Base-by-base conservation (phyloP, 2,888 invertebrate species). In the Lutraria lutraria region DNA sequence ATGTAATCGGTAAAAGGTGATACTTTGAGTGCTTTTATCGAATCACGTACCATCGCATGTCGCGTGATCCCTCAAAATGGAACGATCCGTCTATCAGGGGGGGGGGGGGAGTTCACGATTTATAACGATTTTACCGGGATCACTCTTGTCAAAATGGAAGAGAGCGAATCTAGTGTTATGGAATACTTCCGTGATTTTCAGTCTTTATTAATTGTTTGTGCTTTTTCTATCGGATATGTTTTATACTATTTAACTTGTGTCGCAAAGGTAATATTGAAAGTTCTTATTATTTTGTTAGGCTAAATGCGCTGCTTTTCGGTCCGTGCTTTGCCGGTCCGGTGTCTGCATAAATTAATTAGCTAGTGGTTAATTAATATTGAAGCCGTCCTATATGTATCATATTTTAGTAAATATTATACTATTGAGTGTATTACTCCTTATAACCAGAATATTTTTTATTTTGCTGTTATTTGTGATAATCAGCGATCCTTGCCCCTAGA, bases 171-270 rank as follows among this genome's bases (percentile, higher is more conserved):
- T 13, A 56, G 72, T 56, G 34, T 85, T n/a, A 52, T 88, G 43
- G 89, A 92, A 25, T 91, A 81, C 83, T 89, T 88, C n/a, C 86
- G 88, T 43, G 80, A 84, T 56, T 88, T 90, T 85, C 90, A 92
- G 16, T 90, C 91, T 19, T 21, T 83, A 0, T 54, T 91, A 29
- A 83, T 93, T 16, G 76, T 90, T 19, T 76, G 85, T 19, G 63
- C 89, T 0, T 91, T 92, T 83, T 88, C 85, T 76, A 76, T 86
- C 34, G 89, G 89, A 85, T 93, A 93, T 88, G 15, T 92, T 15
- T 25, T 89, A 0, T 93, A 93, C 56, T 93, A 93, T 76, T 83
- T 92, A 4, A 84, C 88, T n/a, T 90, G 81, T 85, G 93, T 92
- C 2, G 92, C 90, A 0, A 91, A 92, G 93, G 93, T 93, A 90